Base-by-base conservation (phyloP, 2,113 vertebrate genomes). In the Panurus biarmicus region DNA sequence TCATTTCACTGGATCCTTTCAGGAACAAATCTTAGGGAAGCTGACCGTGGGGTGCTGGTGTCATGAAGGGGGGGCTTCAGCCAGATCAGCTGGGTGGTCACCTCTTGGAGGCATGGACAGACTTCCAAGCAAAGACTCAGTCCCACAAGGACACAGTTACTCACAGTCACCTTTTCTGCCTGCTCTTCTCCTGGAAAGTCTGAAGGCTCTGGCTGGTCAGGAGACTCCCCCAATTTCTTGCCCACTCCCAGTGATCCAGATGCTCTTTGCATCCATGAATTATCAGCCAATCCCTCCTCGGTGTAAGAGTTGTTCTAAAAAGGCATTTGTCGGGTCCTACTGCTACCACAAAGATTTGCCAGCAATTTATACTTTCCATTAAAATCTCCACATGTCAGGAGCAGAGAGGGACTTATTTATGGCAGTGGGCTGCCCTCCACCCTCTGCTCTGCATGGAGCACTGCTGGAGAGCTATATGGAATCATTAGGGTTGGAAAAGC, bases 11-110 rank as follows among this genome's bases (percentile, higher is more conserved):
- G 61, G 44, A 76, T 35, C 14, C 51, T 65, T 61, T 53, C 28
- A 19, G n/a, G 31, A 53, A 1, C 9, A 33, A 53, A 8, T 12
- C 8, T 1, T 10, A 19, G 28, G 28, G 60, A 73, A n/a, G 40
- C 29, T 5, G 12, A 26, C 21, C 9, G 0, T 3, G 17, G 45
- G 40, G 14, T 66, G 54, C 26, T 70, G 2, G 1, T 56, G 13
- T 23, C 36, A 5, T 44, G 33, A 4, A 1, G 25, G 50, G 17
- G 26, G 17, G 35, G 24, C 2, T 38, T 61, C 66, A 61, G 74
- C 36, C 54, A 18, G 36, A 38, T 4, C 19, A 58, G n/a, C 11
- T 19, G 24, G 10, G 26, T 9, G n/a, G 21, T 48, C 85, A 56
- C 35, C 31, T 50, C 23, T 24, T 18, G 29, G 33, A 56, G 57